These are phyloP conservation scores for Lordiphosa andalusiaca DNA, from an alignment of 2,888 invertebrate species.

Conservation along the genomic window DNA sequence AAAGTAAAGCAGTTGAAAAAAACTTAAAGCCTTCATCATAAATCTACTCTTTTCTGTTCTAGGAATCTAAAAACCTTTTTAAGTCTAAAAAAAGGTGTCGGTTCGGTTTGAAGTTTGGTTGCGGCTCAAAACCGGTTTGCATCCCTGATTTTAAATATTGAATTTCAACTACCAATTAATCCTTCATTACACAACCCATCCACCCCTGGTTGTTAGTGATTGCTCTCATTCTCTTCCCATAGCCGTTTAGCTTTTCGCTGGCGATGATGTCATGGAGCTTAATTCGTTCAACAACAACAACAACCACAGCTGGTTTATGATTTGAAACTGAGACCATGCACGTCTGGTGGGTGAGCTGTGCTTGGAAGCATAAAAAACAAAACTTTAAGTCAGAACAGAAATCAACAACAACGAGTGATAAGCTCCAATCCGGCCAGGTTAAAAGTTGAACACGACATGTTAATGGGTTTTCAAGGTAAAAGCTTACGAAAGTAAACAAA, in stretches of 20 bases:
- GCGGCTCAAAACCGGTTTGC: no score
- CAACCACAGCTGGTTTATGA: constrained; percentile 50
- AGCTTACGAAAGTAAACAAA: constrained; percentile 45
- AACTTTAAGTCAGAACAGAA: constrained; percentile 17
- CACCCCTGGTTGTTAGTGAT: constrained; percentile 55
- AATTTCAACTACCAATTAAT: no score
- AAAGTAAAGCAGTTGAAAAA: no score
- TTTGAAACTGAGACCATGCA: constrained; percentile 18
- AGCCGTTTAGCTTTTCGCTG: constrained; percentile 4
- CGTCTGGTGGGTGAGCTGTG: constrained; percentile 15
- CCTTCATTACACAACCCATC: not conserved
- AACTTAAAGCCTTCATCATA: no score
- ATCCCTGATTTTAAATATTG: no score
- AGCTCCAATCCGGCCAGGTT: constrained; percentile 43
- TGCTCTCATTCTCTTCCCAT: constrained; percentile 33
- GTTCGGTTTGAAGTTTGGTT: no score
- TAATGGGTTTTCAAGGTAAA: constrained; percentile 65
- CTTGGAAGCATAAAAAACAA: constrained; percentile 33
- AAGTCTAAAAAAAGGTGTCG: no score
- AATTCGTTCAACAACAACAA: constrained; percentile 38
- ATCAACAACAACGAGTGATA: constrained; percentile 42
- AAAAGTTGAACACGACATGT: constrained; percentile 54
- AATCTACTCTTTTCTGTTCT: no score
- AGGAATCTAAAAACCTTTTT: no score
- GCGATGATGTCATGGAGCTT: constrained; percentile 56